Evolutionary conservation across 2,797 vertebrate genomes (phyloP).

Genomic region (Neosalanx taihuensis): DNA sequence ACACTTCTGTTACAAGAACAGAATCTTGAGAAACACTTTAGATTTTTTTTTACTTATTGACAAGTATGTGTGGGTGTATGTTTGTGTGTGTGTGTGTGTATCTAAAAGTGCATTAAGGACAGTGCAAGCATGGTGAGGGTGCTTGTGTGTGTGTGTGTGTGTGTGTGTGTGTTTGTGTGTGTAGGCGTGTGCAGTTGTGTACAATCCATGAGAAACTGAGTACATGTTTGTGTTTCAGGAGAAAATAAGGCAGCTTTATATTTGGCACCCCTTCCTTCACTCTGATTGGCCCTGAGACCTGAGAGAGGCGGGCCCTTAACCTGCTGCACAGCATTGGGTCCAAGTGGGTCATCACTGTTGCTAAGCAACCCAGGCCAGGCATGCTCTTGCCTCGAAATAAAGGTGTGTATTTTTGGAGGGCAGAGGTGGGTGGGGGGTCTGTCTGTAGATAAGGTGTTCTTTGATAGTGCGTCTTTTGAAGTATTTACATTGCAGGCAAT

Average conservation of each 20-base stretch:
- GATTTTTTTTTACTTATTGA: not conserved
- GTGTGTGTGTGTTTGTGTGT: not conserved
- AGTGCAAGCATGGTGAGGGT: not conserved
- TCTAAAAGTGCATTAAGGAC: not conserved
- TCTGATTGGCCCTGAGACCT: slow-evolving; percentile 22
- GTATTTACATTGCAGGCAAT: slow-evolving; percentile 25
- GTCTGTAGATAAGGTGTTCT: slow-evolving; percentile 11
- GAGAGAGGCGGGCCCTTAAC: slow-evolving; percentile 23
- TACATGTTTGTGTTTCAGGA: too few species aligned
- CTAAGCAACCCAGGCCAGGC: slow-evolving; percentile 42
- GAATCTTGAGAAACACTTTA: not conserved
- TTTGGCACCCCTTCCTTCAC: slow-evolving; percentile 7
- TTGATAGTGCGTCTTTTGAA: slow-evolving; percentile 8
- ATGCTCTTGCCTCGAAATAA: not conserved
- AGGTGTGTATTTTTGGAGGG: not conserved
- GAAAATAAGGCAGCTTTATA: not conserved
- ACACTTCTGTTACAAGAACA: not conserved
- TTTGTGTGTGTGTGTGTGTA: not conserved
- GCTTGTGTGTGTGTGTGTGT: not conserved
- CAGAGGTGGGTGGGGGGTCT: not conserved
- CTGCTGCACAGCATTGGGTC: slow-evolving; percentile 33
- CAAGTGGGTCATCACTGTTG: slow-evolving; percentile 47
- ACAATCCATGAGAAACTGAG: not conserved
- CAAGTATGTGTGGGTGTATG: not conserved
- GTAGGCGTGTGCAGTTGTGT: not conserved